Conservation (phyloP, 2,888 invertebrate genomes). For the Platerodrilus igneus region DNA sequence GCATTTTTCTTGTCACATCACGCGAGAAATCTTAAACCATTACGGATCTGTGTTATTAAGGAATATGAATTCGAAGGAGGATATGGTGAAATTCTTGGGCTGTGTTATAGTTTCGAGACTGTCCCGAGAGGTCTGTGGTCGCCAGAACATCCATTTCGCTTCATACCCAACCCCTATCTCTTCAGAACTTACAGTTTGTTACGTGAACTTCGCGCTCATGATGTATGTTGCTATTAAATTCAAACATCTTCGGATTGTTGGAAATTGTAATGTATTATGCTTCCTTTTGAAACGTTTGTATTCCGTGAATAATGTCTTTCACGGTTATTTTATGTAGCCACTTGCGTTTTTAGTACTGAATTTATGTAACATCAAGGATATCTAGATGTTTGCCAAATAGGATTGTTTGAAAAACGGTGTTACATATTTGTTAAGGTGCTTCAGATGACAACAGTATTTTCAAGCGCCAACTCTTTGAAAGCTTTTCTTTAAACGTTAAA, state of each 20-base stretch:
- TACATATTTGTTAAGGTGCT: no score
- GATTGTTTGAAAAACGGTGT: no score
- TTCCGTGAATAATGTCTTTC: conserved; percentile 20
- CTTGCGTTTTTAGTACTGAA: no score
- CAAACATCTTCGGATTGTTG: conserved; percentile 50
- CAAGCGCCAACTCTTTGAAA: no score
- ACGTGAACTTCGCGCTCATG: conserved; percentile 47
- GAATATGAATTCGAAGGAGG: conserved; percentile 29
- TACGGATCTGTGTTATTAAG: conserved; percentile 31
- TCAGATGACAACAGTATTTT: no score
- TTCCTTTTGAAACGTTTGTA: conserved; percentile 37
- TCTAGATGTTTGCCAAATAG: no score
- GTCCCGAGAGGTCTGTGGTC: conserved; percentile 48
- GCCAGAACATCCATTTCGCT: conserved; percentile 47
- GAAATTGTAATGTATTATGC: conserved; percentile 49
- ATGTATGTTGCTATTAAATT: conserved; percentile 50
- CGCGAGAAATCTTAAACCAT: conserved; percentile 17
- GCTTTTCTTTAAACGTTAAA: no score
- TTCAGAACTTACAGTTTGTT: conserved; percentile 43
- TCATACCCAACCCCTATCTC: conserved; percentile 38
- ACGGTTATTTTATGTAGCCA: no score
- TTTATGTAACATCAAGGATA: no score
- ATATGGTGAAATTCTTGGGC: conserved; percentile 44
- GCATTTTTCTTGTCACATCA: conserved; percentile 1
- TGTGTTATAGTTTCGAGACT: conserved; percentile 40